phyloP scores from a whole-genome alignment of 2,888 invertebrate genomes.

The Andrena camellia region DNA sequence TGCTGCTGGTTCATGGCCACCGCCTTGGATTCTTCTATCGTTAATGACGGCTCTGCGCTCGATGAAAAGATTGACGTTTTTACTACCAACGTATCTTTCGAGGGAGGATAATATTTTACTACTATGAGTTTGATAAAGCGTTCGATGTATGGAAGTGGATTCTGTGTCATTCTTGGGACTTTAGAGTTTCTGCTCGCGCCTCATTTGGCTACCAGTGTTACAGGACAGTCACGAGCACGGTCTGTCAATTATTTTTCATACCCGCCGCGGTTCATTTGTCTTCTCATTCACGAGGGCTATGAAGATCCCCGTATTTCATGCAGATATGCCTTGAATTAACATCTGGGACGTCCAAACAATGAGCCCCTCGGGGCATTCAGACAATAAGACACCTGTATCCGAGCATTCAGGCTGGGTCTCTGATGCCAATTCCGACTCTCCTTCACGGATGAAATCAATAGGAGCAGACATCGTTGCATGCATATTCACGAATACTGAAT shows the following conservation, averaged over 20 bases:
- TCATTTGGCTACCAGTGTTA: not conserved
- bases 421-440: slow-evolving; percentile 27
- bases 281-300: slow-evolving; percentile 11
- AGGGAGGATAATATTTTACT: too few species aligned
- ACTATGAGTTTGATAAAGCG: too few species aligned
- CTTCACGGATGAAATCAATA: slow-evolving; percentile 38
- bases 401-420: slow-evolving; percentile 33
- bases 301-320: slow-evolving; percentile 53
- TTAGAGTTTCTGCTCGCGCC: not conserved
- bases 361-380: slow-evolving; percentile 48
- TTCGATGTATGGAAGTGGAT: not conserved
- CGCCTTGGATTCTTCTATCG: not conserved
- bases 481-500: slow-evolving; percentile 28
- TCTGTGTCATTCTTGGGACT: not conserved
- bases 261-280: slow-evolving; percentile 31
- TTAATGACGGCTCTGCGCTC: too few species aligned
- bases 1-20: not conserved
- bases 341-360: slow-evolving; percentile 62
- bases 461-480: not conserved
- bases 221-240: not conserved
- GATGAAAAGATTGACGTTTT: not conserved
- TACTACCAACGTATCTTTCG: too few species aligned
- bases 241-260: slow-evolving; percentile 26
- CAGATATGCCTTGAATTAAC: slow-evolving; percentile 58
- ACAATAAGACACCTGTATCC: slow-evolving; percentile 62